Conservation (phyloP, 2,888 invertebrate genomes). For the Acholoe squamosa region DNA sequence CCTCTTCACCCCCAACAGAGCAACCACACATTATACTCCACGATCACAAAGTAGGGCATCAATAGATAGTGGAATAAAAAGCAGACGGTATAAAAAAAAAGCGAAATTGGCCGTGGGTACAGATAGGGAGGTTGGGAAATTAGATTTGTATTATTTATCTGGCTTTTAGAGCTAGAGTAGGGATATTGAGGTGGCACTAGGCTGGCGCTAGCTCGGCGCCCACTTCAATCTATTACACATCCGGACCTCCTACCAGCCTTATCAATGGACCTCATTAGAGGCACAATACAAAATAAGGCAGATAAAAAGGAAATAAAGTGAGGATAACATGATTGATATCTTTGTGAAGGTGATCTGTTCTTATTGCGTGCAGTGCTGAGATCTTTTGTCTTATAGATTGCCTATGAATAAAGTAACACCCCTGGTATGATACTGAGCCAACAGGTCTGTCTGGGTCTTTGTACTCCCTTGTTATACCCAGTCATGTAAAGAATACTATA, state of each 20-base stretch:
- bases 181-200: not conserved
- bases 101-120: not conserved
- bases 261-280: conserved; percentile 3
- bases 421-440: too few relatives aligned
- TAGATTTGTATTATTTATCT: conserved; percentile 28
- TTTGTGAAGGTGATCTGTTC: not conserved
- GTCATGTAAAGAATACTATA: too few relatives aligned
- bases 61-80: too few relatives aligned
- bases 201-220: not conserved
- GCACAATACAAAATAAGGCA: not conserved
- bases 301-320: not conserved
- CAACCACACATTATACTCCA: too few relatives aligned
- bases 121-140: not conserved
- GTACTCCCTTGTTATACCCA: too few relatives aligned
- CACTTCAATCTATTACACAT: not conserved
- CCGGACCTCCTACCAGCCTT: not conserved
- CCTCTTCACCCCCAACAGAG: too few relatives aligned
- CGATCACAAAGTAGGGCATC: too few relatives aligned
- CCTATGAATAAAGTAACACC: conserved; percentile 14
- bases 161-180: not conserved
- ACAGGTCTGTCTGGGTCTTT: too few relatives aligned
- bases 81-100: not conserved
- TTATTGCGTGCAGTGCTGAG: not conserved
- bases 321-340: not conserved
- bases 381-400: not conserved